These are phyloP conservation scores for Drosophila bipectinata DNA, from an alignment of 1,140 invertebrate species.

Conservation along the genomic window DNA sequence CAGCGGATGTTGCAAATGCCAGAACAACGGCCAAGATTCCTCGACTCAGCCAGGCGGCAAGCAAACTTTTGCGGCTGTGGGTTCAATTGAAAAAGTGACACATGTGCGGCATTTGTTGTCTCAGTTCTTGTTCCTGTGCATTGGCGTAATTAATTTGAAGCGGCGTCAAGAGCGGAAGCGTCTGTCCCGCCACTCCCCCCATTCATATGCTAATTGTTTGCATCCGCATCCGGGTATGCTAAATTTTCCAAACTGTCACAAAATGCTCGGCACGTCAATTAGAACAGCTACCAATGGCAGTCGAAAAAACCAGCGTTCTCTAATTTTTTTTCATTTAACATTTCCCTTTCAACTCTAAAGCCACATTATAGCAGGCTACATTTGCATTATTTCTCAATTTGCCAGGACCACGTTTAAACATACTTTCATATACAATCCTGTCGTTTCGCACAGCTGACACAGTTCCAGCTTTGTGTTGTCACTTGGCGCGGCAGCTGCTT, in stretches of 20 bases:
- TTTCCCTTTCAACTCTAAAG: conserved; percentile 24
- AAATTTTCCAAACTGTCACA: conserved; percentile 28
- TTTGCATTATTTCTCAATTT: conserved; percentile 82
- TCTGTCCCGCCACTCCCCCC: conserved; percentile 4
- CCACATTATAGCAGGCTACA: conserved; percentile 66
- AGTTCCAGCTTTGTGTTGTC: conserved; percentile 43
- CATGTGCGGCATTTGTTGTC: conserved; percentile 60
- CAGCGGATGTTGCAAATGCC: conserved; percentile 74
- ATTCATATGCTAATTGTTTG: conserved; percentile 68
- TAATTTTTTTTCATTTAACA: background rate
- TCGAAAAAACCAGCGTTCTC: conserved; percentile 22
- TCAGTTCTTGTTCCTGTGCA: conserved; percentile 65
- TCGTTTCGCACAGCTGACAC: conserved; percentile 71
- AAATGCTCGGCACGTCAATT: conserved; percentile 53
- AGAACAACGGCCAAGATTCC: conserved; percentile 57
- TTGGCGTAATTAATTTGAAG: conserved; percentile 80
- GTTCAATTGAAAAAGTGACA: conserved; percentile 61
- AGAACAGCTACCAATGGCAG: conserved; percentile 2
- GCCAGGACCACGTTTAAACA: conserved; percentile 44
- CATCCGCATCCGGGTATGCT: conserved; percentile 59
- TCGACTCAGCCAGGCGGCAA: conserved; percentile 35
- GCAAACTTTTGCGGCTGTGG: conserved; percentile 63
- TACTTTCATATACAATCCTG: conserved; percentile 45
- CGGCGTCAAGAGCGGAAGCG: conserved; percentile 67
- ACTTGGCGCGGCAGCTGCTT: conserved; percentile 70